Evolutionary conservation across 2,888 invertebrate genomes (phyloP), one percentile per base, ranked within the genome.

Genomic region (Nomada lathburiana): DNA sequence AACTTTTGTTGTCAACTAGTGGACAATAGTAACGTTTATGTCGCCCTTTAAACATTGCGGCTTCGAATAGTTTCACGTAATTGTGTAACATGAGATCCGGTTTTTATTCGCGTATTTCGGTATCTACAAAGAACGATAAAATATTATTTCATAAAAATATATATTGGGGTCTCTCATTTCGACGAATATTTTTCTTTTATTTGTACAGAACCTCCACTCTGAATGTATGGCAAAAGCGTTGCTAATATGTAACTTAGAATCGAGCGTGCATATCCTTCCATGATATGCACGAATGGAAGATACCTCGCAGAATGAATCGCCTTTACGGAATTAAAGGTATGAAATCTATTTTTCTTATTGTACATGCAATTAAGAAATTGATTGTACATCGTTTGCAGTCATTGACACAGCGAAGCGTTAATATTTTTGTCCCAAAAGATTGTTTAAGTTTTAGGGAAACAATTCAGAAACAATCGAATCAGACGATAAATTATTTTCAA

Each of bases 141-240:
- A 59, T 36, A 47, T 42, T 76, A 76, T 4, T 70, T 71, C 83
- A 85, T 86, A 88, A 86, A 88, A 88, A 80, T 88, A 86, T 88
- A 86, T 86, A 83, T 83, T 57, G 71, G 57, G 70, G 68, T 57
- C 80, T 80, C 52, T 59, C 64, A 63, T 44, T 62, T 73, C 9
- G 68, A 76, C 59, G 62, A 77, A 81, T 36, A 68, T 76, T 29
- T 77, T 71, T 62, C 52, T 26, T 71, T 85, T 70, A 50, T 72
- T 71, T 68, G 67, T 83, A 83, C 68, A 73, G 64, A 76, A 64
- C 10, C 57, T 68, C 20, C 20, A 59, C 63, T 67, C 52, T 29
- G 53, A 29, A 44, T 82, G 26, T 73, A 44, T 13, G 42, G 10
- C 64, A 26, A 69, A 36, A 69, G 59, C 53, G 42, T 16, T 42